phyloP scores from a whole-genome alignment of 2,888 invertebrate genomes.

The Cremastobaeus sp. region DNA sequence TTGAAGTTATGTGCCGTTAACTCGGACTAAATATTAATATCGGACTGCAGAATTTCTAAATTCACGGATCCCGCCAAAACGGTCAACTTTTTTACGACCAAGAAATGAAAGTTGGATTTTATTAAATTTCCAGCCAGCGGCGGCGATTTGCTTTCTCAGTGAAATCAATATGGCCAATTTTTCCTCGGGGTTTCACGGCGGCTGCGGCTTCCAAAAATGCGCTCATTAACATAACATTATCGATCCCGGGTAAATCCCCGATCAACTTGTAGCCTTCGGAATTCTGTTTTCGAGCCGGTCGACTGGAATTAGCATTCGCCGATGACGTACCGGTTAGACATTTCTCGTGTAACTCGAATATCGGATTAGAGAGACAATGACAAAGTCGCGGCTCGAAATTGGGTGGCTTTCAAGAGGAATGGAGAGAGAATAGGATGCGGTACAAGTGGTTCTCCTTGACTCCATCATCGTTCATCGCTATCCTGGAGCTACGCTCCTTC shows the following conservation, averaged over 20 bases:
- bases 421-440: slow-evolving; percentile 62
- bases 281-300: slow-evolving; percentile 2
- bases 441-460: slow-evolving; percentile 72
- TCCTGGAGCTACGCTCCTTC: no score
- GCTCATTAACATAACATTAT: slow-evolving; percentile 4
- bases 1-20: no score
- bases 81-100: no score
- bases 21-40: no score
- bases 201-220: slow-evolving; percentile 2
- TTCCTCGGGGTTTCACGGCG: slow-evolving; percentile 1
- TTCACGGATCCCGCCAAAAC: no score
- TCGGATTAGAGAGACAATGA: slow-evolving; percentile 34
- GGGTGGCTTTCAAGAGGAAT: slow-evolving; percentile 41
- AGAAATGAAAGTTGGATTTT: no score
- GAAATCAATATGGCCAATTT: no score
- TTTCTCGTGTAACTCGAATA: slow-evolving; percentile 9
- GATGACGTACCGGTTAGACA: slow-evolving; percentile 7
- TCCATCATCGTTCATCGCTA: no score
- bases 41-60: no score
- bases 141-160: no score
- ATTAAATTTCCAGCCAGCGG: neutral
- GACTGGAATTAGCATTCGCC: slow-evolving; percentile 1
- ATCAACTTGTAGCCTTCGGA: slow-evolving; percentile 1
- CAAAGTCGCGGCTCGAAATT: slow-evolving; percentile 41
- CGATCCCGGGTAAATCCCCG: slow-evolving; percentile 7